Percentiles rank a stretch among this genome's conserved stretches.
Conservation (phyloP, 2,888 invertebrate genomes). For the Ectobius pallidus region DNA sequence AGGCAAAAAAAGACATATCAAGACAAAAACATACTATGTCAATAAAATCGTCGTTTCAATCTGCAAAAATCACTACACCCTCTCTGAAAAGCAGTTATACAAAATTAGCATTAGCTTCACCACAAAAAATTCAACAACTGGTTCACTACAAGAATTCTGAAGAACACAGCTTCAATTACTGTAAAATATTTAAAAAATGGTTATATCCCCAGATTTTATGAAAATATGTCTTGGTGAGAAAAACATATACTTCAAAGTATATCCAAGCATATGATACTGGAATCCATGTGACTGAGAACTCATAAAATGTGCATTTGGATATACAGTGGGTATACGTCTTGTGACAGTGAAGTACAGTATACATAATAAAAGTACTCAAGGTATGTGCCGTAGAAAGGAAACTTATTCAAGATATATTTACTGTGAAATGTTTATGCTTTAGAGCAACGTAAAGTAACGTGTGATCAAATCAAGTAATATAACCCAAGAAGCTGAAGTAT, state of each 20-base stretch:
- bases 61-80: constrained; percentile 44
- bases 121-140: constrained; percentile 35
- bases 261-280: constrained; percentile 41
- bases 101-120: constrained; percentile 42
- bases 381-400: constrained; percentile 68
- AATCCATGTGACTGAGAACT: constrained; percentile 28
- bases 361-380: constrained; percentile 46
- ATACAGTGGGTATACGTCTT: constrained; percentile 44
- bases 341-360: constrained; percentile 44
- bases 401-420: constrained; percentile 57
- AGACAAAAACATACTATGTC: constrained; percentile 43
- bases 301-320: constrained; percentile 44
- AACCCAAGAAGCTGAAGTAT: constrained; percentile 53
- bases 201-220: constrained; percentile 39
- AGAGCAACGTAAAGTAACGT: constrained; percentile 52
- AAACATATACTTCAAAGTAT: constrained; percentile 47
- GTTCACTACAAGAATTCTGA: constrained; percentile 32
- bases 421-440: constrained; percentile 45
- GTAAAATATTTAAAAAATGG: constrained; percentile 40
- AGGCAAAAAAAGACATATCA: constrained; percentile 44
- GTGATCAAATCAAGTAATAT: constrained; percentile 51
- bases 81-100: constrained; percentile 44
- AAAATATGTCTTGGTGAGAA: constrained; percentile 34
- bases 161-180: constrained; percentile 39
- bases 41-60: constrained; percentile 42